These are phyloP conservation scores for Cricetomys ansorgei DNA, from an alignment of 2,113 vertebrate genomes.

Conservation along the genomic window DNA sequence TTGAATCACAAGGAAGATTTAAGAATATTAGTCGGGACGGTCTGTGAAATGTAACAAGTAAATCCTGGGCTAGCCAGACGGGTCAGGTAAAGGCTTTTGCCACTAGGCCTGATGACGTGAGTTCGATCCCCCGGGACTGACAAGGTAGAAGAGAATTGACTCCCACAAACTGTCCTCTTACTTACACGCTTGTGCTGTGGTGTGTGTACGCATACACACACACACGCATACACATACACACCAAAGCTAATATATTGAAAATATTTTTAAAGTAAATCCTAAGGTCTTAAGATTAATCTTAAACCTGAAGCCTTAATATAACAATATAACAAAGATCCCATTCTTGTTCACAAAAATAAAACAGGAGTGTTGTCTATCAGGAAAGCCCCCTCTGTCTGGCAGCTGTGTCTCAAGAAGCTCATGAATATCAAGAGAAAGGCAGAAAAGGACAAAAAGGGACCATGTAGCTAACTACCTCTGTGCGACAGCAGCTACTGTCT, in stretches of 20 bases:
- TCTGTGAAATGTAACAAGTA: not conserved
- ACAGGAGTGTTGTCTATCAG: not conserved
- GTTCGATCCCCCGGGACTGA: not conserved
- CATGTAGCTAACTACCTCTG: not conserved
- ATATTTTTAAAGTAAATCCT: not conserved
- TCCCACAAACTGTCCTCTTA: not conserved
- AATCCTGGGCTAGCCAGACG: not conserved
- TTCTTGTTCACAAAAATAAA: not conserved
- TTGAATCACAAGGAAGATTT: not conserved
- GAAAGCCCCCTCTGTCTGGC: not conserved
- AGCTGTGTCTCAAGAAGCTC: not conserved
- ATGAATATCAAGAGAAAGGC: not conserved
- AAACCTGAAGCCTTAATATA: not conserved
- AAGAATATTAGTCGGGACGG: not conserved
- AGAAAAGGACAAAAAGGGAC: not conserved
- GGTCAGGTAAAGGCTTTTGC: not conserved
- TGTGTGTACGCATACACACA: too few species aligned
- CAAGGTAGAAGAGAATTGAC: not conserved
- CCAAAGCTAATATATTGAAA: not conserved
- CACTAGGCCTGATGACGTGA: not conserved
- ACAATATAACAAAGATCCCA: not conserved
- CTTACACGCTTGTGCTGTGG: not conserved
- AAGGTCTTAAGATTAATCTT: slow-evolving; percentile 17
- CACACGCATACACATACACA: not conserved
- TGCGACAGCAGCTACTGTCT: not conserved